phyloP scores from a whole-genome alignment of 2,888 invertebrate species.

The Heliconius erato region DNA sequence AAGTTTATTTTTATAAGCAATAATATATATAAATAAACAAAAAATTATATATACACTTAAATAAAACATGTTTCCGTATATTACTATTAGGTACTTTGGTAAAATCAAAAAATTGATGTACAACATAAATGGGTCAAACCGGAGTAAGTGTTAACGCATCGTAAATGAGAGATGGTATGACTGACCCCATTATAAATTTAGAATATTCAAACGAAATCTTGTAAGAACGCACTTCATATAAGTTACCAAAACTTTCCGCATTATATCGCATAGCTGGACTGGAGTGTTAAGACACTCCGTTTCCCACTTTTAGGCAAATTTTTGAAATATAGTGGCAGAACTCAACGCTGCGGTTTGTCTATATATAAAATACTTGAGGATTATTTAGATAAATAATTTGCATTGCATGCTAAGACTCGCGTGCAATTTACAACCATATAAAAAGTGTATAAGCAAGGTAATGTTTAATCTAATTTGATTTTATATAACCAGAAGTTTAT shows the following conservation, averaged over 20 bases:
- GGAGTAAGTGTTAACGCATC: slow-evolving; percentile 30
- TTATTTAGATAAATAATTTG: slow-evolving; percentile 1
- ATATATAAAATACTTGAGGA: not conserved
- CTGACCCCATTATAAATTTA: slow-evolving; percentile 39
- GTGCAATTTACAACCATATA: slow-evolving; percentile 12
- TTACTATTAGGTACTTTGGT: not conserved
- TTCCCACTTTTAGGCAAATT: no score
- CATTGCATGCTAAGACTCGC: slow-evolving; percentile 3
- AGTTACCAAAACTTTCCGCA: not conserved
- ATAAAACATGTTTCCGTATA: not conserved
- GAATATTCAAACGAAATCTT: slow-evolving; percentile 28
- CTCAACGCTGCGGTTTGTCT: not conserved
- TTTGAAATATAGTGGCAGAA: not conserved
- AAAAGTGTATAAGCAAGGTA: not conserved
- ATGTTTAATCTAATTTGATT: slow-evolving; percentile 1
- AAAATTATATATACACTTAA: no score
- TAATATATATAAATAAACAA: no score
- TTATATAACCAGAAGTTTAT: slow-evolving; percentile 16
- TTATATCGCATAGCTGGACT: no score
- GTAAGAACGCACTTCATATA: slow-evolving; percentile 6
- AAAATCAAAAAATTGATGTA: slow-evolving; percentile 33
- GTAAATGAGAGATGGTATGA: slow-evolving; percentile 31
- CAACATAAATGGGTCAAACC: slow-evolving; percentile 39
- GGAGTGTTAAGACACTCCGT: no score
- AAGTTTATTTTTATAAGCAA: no score